Conservation (phyloP, 2,888 invertebrate genomes). For the Trissolcus japonicus region DNA sequence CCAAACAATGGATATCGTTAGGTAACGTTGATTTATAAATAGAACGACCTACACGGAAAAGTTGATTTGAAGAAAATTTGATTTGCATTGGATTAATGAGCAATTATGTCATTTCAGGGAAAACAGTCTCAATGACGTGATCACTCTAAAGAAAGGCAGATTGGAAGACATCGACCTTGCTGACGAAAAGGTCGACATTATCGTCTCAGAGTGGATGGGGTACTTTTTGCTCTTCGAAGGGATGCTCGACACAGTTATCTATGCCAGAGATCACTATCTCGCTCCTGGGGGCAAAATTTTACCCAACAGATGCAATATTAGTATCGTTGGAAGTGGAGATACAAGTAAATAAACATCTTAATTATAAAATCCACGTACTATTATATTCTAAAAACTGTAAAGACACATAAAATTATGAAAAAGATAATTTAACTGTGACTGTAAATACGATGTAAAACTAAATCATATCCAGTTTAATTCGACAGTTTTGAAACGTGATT, state of each 20-base stretch:
- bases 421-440: no score
- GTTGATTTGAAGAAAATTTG: not conserved
- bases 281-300: conserved; percentile 86
- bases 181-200: conserved; percentile 88
- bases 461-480: no score
- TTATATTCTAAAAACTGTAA: not conserved
- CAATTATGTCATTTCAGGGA: conserved; percentile 78
- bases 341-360: conserved; percentile 73
- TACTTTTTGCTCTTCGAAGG: conserved; percentile 97
- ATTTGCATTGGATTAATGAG: conserved; percentile 5
- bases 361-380: not conserved
- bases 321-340: conserved; percentile 88
- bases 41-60: not conserved
- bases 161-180: conserved; percentile 89
- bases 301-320: conserved; percentile 90
- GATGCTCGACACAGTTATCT: conserved; percentile 95
- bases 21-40: conserved; percentile 75
- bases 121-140: conserved; percentile 84
- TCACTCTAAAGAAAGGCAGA: conserved; percentile 89
- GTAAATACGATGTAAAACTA: not conserved
- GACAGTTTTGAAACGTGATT: not conserved
- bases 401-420: not conserved
- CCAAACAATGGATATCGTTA: conserved; percentile 95
- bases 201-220: conserved; percentile 99
- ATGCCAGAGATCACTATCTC: conserved; percentile 89